Evolutionary conservation across 2,888 invertebrate species (phyloP), one percentile per base, ranked within the genome.

Genomic region (Rotaria macrura): DNA sequence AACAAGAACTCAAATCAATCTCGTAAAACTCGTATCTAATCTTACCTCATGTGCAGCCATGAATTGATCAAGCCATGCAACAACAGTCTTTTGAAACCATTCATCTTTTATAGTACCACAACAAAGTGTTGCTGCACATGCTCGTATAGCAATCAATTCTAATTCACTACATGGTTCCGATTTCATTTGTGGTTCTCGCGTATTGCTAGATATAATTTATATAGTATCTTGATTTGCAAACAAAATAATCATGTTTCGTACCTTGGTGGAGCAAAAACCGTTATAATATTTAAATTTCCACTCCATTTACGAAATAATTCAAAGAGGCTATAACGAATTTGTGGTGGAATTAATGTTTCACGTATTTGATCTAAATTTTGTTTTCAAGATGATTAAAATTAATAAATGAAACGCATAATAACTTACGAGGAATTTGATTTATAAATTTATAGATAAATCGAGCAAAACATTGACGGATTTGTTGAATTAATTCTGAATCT

Each of bases 121-220:
- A 90, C 96, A 96, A 2, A 98, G 93, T 47, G 99, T 92, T 20
- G 96, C 95, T 87, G 96, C 96, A 95, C 98, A 97, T 3, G 98
- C 97, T 92, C 96, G 89, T 2, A 93, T 91, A 23, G 93, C 92
- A 25, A 92, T 90, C 88, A 92, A 90, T 88, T 93, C 93, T 83
- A 93, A 90, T 87, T 92, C 91, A 49, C 90, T 34, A 79, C 43
- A 83, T 84, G 84, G 55, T 40, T 84, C 55, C 5, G 84, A 38
- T 57, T 84, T 85, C 25, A 65, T 14, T 49, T n/a, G 43, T 55
- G 43, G 57, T 65, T 79, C 79, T 43, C 79, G 25, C 14, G n/a
- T 12, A 43, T n/a, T 25, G 43, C 43, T 79, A 14, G 25, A 40
- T 2, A 43, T 12, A 43, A n/a, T n/a, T n/a, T n/a, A n/a, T n/a